These are phyloP conservation scores for Cryptus viduatorius DNA, from an alignment of 2,888 invertebrate genomes.

Conservation along the genomic window DNA sequence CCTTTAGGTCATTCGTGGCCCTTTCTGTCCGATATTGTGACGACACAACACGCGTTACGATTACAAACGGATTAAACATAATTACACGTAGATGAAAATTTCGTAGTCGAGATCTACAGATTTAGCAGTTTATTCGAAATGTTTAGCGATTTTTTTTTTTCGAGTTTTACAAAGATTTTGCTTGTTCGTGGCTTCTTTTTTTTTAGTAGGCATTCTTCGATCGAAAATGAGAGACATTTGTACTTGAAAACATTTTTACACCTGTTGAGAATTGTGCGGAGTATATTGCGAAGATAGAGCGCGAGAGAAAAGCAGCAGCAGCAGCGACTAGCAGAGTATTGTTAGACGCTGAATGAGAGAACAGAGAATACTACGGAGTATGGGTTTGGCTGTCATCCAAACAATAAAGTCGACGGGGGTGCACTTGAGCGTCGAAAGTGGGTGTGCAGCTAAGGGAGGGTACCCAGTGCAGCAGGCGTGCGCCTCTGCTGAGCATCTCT, in stretches of 20 bases:
- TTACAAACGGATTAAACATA: not conserved
- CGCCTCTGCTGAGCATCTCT: constrained; percentile 4
- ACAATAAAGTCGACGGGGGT: constrained; percentile 66
- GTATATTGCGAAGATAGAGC: not conserved
- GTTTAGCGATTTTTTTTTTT: not conserved
- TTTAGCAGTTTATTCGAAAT: no score
- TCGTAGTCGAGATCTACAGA: not conserved
- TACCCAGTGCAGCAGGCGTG: not conserved
- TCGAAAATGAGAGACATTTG: not conserved
- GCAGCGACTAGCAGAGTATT: constrained; percentile 20
- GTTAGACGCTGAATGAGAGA: constrained; percentile 36
- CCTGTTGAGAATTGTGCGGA: constrained; percentile 57
- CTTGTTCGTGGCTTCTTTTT: not conserved
- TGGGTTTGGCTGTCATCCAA: constrained; percentile 70
- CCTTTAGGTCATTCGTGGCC: not conserved
- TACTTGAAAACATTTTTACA: constrained; percentile 38
- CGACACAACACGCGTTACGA: not conserved
- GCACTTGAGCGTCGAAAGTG: constrained; percentile 64
- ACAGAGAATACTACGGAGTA: constrained; percentile 13
- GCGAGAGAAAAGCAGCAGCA: constrained; percentile 20
- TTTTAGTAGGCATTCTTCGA: not conserved
- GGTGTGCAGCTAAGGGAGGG: constrained; percentile 43
- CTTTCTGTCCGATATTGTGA: constrained; percentile 4
- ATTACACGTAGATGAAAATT: not conserved
- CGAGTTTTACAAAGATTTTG: not conserved